Percentiles rank a stretch among this genome's conserved stretches.
phyloP scores from a whole-genome alignment of 2,888 invertebrate species.

The Anaspis maculata region DNA sequence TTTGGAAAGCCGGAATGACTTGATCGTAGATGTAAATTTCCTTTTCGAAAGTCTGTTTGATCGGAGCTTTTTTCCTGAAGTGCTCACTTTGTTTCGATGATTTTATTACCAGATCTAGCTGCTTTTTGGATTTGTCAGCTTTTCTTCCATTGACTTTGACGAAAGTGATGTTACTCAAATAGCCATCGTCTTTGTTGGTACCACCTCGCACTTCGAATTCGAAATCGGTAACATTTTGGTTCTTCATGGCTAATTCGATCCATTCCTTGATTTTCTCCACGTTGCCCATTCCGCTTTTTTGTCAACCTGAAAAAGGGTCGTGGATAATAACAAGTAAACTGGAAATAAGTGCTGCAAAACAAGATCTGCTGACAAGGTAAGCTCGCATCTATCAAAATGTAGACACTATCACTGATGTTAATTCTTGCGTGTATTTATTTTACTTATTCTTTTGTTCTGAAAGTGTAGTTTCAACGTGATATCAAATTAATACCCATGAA shows the following conservation, averaged over 20 bases:
- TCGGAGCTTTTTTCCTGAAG: slow-evolving; percentile 10
- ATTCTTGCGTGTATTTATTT: no score
- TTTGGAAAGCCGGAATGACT: slow-evolving; percentile 15
- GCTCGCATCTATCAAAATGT: no score
- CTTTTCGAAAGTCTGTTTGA: slow-evolving; percentile 15
- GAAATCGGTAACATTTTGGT: slow-evolving; percentile 8
- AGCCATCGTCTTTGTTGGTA: slow-evolving; percentile 23
- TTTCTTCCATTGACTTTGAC: slow-evolving; percentile 15
- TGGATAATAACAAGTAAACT: no score
- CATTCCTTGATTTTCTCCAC: no score
- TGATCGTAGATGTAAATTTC: slow-evolving; percentile 20
- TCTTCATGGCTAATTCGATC: not conserved
- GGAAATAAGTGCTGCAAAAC: no score
- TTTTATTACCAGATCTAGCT: slow-evolving; percentile 10
- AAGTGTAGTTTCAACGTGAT: no score
- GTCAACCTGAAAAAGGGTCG: no score
- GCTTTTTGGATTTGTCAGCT: slow-evolving; percentile 11
- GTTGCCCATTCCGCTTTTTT: no score
- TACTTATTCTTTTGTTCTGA: no score
- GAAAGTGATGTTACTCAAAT: slow-evolving; percentile 20
- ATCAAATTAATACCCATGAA: no score
- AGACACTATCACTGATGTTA: no score
- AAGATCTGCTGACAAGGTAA: no score
- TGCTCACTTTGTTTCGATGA: slow-evolving; percentile 6
- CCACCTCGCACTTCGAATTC: slow-evolving; percentile 10